Percentiles rank a stretch among this genome's conserved stretches.
Evolutionary conservation across 1,140 invertebrate genomes (phyloP).

Genomic region (Drosophila cardini): DNA sequence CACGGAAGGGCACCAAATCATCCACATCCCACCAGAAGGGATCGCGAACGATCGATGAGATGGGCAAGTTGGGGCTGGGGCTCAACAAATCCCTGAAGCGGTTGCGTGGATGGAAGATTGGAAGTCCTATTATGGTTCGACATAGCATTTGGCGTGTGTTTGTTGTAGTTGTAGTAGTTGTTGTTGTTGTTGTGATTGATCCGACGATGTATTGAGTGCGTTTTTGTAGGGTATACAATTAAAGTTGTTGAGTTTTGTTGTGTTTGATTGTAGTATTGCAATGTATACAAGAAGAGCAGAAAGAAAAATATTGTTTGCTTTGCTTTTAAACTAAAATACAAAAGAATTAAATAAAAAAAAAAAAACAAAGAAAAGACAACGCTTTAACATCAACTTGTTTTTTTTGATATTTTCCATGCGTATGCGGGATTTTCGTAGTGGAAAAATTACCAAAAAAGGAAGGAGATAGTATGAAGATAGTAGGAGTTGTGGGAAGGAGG

Average conservation of each 20-base stretch:
- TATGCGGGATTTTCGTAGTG: conserved; percentile 68
- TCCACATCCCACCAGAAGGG: conserved; percentile 94
- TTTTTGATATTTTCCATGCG: conserved; percentile 83
- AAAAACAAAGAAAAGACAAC: conserved; percentile 70
- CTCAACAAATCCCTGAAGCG: conserved; percentile 91
- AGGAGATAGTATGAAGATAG: conserved; percentile 21
- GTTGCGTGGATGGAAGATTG: conserved; percentile 89
- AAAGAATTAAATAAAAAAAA: conserved; percentile 74
- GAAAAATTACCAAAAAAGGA: conserved; percentile 75
- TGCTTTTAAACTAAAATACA: conserved; percentile 83
- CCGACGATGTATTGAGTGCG: conserved; percentile 26
- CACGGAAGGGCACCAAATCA: conserved; percentile 89
- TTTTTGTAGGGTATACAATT: conserved; percentile 61
- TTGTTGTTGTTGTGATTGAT: conserved; percentile 22
- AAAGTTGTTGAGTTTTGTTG: conserved; percentile 62
- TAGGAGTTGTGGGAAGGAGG: conserved; percentile 9
- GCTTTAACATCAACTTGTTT: conserved; percentile 77
- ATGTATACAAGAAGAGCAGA: conserved; percentile 83
- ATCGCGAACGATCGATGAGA: conserved; percentile 91
- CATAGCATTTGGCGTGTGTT: conserved; percentile 47
- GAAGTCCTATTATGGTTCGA: conserved; percentile 86
- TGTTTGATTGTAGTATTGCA: conserved; percentile 61
- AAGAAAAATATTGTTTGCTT: conserved; percentile 82
- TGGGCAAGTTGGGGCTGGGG: conserved; percentile 90
- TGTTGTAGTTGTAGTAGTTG: conserved; percentile 41